phyloP scores from a whole-genome alignment of 2,797 vertebrate genomes.

The Coranthus polyacanthus region DNA sequence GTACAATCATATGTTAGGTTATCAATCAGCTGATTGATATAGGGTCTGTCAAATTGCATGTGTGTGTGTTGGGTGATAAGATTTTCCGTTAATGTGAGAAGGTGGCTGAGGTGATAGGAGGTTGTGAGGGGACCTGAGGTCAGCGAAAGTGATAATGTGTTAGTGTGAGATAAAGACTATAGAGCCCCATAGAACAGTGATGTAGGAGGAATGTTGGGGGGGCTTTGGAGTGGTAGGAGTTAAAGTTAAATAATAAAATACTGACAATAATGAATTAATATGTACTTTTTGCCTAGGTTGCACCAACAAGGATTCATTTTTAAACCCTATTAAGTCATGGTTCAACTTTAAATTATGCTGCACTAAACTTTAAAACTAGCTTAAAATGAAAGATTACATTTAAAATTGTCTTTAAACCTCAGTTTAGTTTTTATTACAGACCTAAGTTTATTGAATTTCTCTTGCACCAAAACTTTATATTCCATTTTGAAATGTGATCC shows the following conservation, averaged over 20 bases:
- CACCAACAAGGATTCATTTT: too few species aligned
- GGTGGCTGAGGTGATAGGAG: conserved; percentile 57
- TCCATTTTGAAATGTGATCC: too few species aligned
- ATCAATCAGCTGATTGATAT: conserved; percentile 61
- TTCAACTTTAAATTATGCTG: too few species aligned
- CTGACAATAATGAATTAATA: background rate
- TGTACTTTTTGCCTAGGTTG: background rate
- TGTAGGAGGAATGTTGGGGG: background rate
- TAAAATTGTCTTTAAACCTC: too few species aligned
- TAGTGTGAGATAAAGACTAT: conserved; percentile 52
- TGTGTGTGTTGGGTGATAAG: conserved; percentile 67
- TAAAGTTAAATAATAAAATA: conserved; percentile 7
- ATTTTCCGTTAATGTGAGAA: conserved; percentile 67
- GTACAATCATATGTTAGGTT: conserved; percentile 53
- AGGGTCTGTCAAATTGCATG: conserved; percentile 44
- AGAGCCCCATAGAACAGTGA: background rate
- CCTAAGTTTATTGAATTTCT: too few species aligned
- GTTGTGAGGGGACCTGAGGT: conserved; percentile 40
- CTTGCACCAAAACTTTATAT: too few species aligned
- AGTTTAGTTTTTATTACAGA: too few species aligned
- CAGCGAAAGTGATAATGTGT: conserved; percentile 71
- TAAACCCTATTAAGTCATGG: too few species aligned
- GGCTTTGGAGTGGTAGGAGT: background rate
- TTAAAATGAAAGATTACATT: too few species aligned
- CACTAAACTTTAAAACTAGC: too few species aligned